Base-by-base conservation (phyloP, 2,888 invertebrate species). In the Anthoptus insignis region DNA sequence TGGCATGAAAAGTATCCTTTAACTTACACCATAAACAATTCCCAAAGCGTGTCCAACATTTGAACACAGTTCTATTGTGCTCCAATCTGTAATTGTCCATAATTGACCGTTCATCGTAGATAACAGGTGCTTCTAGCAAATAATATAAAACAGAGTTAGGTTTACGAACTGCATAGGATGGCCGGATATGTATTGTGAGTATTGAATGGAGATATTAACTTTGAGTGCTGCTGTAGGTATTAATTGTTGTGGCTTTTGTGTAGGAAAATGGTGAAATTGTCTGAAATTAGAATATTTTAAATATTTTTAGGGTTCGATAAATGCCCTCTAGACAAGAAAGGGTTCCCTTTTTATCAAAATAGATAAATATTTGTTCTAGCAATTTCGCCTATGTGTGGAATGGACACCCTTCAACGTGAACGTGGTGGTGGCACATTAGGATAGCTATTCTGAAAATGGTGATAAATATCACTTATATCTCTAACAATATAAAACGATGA, bases 41-140 rank as follows among this genome's bases (percentile, higher is more conserved):
- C 34, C 34, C 14, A 34, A 42, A 56, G 19, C 49, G 50, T 29
- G 39, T 57, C 49, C 29, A 22, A 29, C 73, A 45, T 45, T 45
- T 22, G 13, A 45, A 22, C 45, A 45, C 57, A 59, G 69, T 53
- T 70, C 80, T 75, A 82, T 82, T 84, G 82, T 81, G 75, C 76
- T 67, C 68, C 61, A 66, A 68, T 74, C 74, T 71, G 80, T 84
- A 82, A 84, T 83, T 73, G 75, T 71, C 68, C 66, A 76, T 76
- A 79, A 83, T 84, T 82, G 80, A 77, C 72, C 76, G 80, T 81
- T 83, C 83, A 86, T 86, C 86, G 85, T 84, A 42, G 80, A 80
- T 77, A 54, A 54, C 54, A 61, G 54, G 47, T 63, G 56, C 56
- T 56, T 37, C 49, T 24, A 49, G 34, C 49, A 63, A 56, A 63